Evolutionary conservation across 2,113 vertebrate genomes (phyloP).

Genomic region (Macaca fascicularis): T2T-MFA8v1.1 NC_088380.1:110396001-110396500

Average conservation of each 20-base stretch:
- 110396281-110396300: slow-evolving; percentile 44
- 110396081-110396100: not conserved
- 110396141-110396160: slow-evolving; percentile 27
- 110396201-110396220: slow-evolving; percentile 30
- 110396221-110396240: slow-evolving; percentile 29
- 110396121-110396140: slow-evolving; percentile 42
- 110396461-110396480: slow-evolving; percentile 12
- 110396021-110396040: not conserved
- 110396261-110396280: slow-evolving; percentile 44
- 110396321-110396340: not conserved
- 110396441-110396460: not conserved
- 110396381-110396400: not conserved
- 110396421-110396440: not conserved
- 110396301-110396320: slow-evolving; percentile 43
- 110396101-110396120: slow-evolving; percentile 50
- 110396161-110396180: slow-evolving; percentile 54
- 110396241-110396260: slow-evolving; percentile 56
- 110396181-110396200: slow-evolving; percentile 60
- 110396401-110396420: not conserved
- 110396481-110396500: not conserved
- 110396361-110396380: slow-evolving; percentile 30
- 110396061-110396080: slow-evolving; percentile 45
- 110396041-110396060: not conserved
- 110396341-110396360: slow-evolving; percentile 13
- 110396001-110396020: not conserved